Base-by-base conservation (phyloP, 2,888 invertebrate genomes). In the Apamea epomidion region DNA sequence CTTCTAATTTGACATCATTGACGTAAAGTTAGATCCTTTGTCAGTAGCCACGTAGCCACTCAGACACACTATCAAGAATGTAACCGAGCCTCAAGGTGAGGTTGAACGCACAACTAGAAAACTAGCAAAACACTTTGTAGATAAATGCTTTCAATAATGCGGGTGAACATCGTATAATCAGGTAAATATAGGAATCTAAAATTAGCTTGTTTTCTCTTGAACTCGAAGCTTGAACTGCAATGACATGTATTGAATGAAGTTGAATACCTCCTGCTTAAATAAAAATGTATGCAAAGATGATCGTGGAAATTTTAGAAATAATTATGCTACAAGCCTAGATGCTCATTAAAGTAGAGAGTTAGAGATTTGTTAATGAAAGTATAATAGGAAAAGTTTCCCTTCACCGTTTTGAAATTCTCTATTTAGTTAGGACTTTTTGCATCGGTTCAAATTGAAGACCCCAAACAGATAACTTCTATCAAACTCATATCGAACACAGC, bases 171-270 rank as follows among this genome's bases (percentile, higher is more conserved):
- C 60, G 48, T 54, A 42, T 12, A 42, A 62, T 80, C 32, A 68
- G 25, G 16, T 84, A 81, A 60, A 69, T 58, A 60, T 75, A 45
- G 64, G 10, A 68, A 37, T 84, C 74, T 83, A 84, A 84, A 79
- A 71, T 74, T 83, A 80, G 54, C 54, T 62, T 62, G 32, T 32
- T 74, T 60, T 60, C 48, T 64, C 72, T 58, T 65, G 84, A 73
- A 73, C 72, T 78, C 72, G 14, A 54, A 48, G 29, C 67, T 32
- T 83, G 73, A 77, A 77, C 67, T 67, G 42, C 62, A 76, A 82
- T 77, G 60, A 67, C 25, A 60, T 51, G 70, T 32, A 70, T 68
- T 42, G 16, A 16, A 69, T 32, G 14, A n/a, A 29, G 54, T 70
- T 65, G 58, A n/a, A 48, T 32, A 29, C 4, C 14, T 14, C 25